Conservation (phyloP, 2,113 vertebrate species). For the Beaufortia kweichowensis region DNA sequence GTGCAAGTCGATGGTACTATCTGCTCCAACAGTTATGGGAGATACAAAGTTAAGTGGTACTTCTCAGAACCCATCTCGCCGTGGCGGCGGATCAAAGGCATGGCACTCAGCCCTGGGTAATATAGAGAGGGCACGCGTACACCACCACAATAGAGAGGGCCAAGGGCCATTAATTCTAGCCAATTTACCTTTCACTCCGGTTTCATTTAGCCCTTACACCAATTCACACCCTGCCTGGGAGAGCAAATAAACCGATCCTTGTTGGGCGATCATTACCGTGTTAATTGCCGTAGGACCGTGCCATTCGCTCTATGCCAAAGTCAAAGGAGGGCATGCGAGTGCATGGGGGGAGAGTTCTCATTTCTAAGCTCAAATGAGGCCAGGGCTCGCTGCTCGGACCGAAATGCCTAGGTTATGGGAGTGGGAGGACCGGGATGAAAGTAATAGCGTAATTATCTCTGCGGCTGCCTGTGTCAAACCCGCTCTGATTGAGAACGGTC, state of each 20-base stretch:
- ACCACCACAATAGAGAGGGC: constrained; percentile 68
- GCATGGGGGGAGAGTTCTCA: constrained; percentile 60
- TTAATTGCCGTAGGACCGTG: constrained; percentile 79
- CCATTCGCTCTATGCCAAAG: constrained; percentile 76
- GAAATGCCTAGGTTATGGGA: constrained; percentile 54
- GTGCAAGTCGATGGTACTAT: constrained; percentile 57
- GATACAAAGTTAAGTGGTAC: constrained; percentile 69
- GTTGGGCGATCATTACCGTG: constrained; percentile 76
- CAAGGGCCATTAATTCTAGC: constrained; percentile 77
- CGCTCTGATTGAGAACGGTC: constrained; percentile 61
- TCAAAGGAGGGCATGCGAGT: constrained; percentile 61
- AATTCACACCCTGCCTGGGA: constrained; percentile 73
- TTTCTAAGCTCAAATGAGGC: constrained; percentile 70
- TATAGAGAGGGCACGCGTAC: constrained; percentile 58
- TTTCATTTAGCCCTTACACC: constrained; percentile 76
- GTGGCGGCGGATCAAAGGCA: constrained; percentile 74
- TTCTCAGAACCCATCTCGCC: constrained; percentile 68
- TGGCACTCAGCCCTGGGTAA: constrained; percentile 66
- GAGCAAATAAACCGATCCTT: constrained; percentile 78
- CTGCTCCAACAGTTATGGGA: constrained; percentile 54
- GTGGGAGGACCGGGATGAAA: constrained; percentile 73
- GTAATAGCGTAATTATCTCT: constrained; percentile 69
- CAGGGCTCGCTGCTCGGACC: constrained; percentile 56
- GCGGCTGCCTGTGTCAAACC: constrained; percentile 63
- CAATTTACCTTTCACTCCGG: constrained; percentile 79